Conservation (phyloP, 2,797 vertebrate species). For the Sebastes aleutianus region DNA sequence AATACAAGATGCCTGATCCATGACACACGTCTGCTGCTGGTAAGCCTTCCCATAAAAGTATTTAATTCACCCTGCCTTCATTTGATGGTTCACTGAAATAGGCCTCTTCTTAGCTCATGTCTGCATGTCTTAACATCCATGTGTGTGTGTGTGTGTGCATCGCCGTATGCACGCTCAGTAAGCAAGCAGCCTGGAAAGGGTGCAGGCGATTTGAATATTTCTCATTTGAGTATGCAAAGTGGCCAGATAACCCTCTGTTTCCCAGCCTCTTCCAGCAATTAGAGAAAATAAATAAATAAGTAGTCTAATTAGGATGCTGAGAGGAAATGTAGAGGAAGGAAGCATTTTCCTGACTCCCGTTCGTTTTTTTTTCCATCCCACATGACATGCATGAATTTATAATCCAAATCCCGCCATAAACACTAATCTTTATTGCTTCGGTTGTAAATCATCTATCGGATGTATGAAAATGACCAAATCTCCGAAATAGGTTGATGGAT, state of each 20-base stretch:
- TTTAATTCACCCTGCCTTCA: slow-evolving; percentile 36
- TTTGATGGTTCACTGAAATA: slow-evolving; percentile 64
- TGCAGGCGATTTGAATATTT: slow-evolving; percentile 68
- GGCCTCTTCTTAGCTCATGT: slow-evolving; percentile 14
- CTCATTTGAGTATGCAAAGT: slow-evolving; percentile 71
- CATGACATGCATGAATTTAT: slow-evolving; percentile 52
- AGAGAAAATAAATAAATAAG: slow-evolving; percentile 69
- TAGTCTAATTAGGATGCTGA: slow-evolving; percentile 53
- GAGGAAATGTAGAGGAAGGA: slow-evolving; percentile 42
- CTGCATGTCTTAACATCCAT: slow-evolving; percentile 11
- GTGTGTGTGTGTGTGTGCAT: background rate
- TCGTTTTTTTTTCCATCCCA: slow-evolving; percentile 19
- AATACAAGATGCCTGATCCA: slow-evolving; percentile 5
- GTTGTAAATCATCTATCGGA: slow-evolving; percentile 44
- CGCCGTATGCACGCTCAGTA: slow-evolving; percentile 18
- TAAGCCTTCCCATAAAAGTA: slow-evolving; percentile 11
- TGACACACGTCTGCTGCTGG: slow-evolving; percentile 28
- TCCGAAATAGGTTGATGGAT: slow-evolving; percentile 41
- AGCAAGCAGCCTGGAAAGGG: slow-evolving; percentile 30
- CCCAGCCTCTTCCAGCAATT: slow-evolving; percentile 58
- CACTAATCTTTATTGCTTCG: slow-evolving; percentile 52
- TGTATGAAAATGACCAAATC: slow-evolving; percentile 50
- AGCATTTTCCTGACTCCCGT: slow-evolving; percentile 28
- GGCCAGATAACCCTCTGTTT: slow-evolving; percentile 55
- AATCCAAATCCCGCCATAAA: slow-evolving; percentile 54